Conservation (phyloP, 2,797 vertebrate species). For the Enteromius argenteus region DNA sequence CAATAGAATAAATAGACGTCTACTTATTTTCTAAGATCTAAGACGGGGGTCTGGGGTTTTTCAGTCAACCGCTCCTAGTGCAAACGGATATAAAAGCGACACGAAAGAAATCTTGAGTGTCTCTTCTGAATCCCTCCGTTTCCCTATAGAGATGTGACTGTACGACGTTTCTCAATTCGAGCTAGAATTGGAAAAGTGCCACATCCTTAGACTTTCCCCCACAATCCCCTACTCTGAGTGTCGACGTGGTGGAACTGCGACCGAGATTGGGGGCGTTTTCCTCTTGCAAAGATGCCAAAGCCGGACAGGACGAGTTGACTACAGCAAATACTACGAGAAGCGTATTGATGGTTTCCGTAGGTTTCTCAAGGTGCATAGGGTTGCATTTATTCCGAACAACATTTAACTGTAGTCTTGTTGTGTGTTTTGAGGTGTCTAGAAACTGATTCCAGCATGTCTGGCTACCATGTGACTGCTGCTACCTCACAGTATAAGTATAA, state of each 20-base stretch:
- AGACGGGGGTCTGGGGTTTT: slow-evolving; percentile 34
- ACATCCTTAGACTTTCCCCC: slow-evolving; percentile 19
- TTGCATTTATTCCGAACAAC: slow-evolving; percentile 66
- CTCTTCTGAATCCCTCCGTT: slow-evolving; percentile 44
- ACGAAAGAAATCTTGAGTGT: slow-evolving; percentile 15
- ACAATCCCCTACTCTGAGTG: neutral
- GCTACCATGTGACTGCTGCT: slow-evolving; percentile 65
- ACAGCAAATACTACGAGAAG: slow-evolving; percentile 75
- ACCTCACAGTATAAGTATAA: slow-evolving; percentile 71
- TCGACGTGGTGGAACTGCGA: slow-evolving; percentile 19
- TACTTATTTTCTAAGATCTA: slow-evolving; percentile 53
- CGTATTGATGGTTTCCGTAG: slow-evolving; percentile 67
- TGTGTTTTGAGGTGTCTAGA: slow-evolving; percentile 51
- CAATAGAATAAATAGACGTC: slow-evolving; percentile 59
- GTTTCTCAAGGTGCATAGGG: slow-evolving; percentile 76
- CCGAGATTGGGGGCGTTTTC: slow-evolving; percentile 50
- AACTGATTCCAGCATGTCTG: slow-evolving; percentile 67
- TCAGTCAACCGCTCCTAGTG: slow-evolving; percentile 22
- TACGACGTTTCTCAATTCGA: slow-evolving; percentile 60
- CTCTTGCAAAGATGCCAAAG: slow-evolving; percentile 53
- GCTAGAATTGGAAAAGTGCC: neutral
- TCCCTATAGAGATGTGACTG: slow-evolving; percentile 55
- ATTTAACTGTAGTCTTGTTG: slow-evolving; percentile 55
- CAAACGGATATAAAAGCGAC: slow-evolving; percentile 28
- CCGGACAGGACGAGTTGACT: slow-evolving; percentile 61